Base-by-base conservation (phyloP, 2,888 invertebrate species). In the Spisula solida region DNA sequence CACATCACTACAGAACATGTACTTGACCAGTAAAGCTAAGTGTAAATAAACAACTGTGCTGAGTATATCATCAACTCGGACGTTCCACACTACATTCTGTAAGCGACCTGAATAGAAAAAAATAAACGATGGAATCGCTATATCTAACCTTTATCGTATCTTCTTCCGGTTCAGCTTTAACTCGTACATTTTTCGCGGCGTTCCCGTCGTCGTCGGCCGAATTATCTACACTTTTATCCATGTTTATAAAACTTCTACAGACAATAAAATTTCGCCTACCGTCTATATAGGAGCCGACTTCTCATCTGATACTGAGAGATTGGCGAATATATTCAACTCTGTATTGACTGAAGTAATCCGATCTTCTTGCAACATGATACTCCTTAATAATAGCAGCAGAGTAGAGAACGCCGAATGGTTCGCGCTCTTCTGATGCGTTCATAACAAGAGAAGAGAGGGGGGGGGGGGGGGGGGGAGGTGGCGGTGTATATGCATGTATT, bases 311-410 rank as follows among this genome's bases (percentile, higher is more conserved):
- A 86, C 84, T 75, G 25, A 79, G 78, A 88, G 84, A 85, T 88
- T 55, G 78, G 81, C 75, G 88, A 82, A 85, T 88, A 85, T 85
- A 86, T 84, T 87, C 87, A 84, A 75, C 85, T 83, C 86, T 66
- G 80, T 90, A 90, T 90, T 90, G 90, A 90, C 90, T 90, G 88
- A n/a, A 51, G 90, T 85, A 90, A 90, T 56, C 56, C 20, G 90
- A 90, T 86, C 83, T 79, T 18, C 12, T 55, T 87, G 90, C 90
- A 90, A 90, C 75, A 81, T 56, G 90, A 90, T 85, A 86, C 86
- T 48, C 78, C 81, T 70, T 86, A 88, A 88, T 88, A 88, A 88
- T 88, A 88, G 87, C 83, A 83, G 70, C 75, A 82, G 82, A 86
- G 31, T 70, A 86, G n/a, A 41, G 78, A 85, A 55, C 85, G 78